Evolutionary conservation across 2,888 invertebrate species (phyloP), one percentile per base, ranked within the genome.

Genomic region (Troilus luridus): DNA sequence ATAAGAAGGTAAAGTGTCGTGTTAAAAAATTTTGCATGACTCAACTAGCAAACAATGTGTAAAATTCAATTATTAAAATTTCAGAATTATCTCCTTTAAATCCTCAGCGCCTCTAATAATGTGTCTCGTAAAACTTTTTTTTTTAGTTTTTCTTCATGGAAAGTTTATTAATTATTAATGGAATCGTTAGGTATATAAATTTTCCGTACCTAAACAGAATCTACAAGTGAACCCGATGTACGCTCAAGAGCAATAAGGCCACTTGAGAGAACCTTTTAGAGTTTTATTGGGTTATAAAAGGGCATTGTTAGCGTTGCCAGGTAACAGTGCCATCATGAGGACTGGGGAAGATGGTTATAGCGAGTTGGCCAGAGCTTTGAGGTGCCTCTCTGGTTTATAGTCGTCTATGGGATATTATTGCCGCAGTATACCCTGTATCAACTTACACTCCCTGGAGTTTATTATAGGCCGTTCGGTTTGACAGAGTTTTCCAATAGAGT

Each of bases 261-360:
- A 41, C 72, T 41, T 0, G 72, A 77, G 19, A 27, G 27, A 7
- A 19, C 72, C 41, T 24, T 77, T 2, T 14, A 17, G 72, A 19
- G 72, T 77, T 77, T 77, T 77, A 77, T 77, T 77, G 72, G 17
- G 72, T 17, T 8, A 77, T 77, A 77, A 77, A 77, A 77, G 72
- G 19, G 72, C 72, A 77, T 77, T 77, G 72, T 77, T 77, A 77
- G 72, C 72, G 72, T 67, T 14, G 24, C 67, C 14, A 5, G 12
- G 67, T 67, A 77, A 27, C 27, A 27, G 72, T 27, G 6, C 72
- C 17, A 41, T 77, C 24, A 77, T 17, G 9, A 77, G 72, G 72
- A 12, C 24, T 67, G 24, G 1, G 14, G 67, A 27, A 67, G 24
- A 67, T 77, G 27, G 72, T 77, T 77, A 77, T 77, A 41, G 72